Conservation (phyloP, 2,888 invertebrate genomes). For the Tholera decimalis region DNA sequence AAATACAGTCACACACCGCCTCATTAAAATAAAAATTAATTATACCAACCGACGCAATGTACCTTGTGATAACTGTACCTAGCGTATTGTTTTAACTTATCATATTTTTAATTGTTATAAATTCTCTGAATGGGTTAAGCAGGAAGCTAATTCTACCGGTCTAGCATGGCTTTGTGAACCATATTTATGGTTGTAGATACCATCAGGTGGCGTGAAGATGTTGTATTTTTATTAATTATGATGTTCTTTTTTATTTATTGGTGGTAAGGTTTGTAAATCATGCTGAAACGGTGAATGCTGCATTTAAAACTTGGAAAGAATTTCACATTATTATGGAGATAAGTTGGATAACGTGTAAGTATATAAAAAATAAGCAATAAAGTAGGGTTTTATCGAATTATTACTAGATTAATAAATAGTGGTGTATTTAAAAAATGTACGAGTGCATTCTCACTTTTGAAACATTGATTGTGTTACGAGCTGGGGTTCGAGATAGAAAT, state of each 20-base stretch:
- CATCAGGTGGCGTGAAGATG: constrained; percentile 53
- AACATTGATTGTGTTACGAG: not conserved
- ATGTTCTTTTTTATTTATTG: constrained; percentile 45
- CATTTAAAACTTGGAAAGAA: constrained; percentile 1
- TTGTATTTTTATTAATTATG: constrained; percentile 56
- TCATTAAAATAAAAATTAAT: constrained; percentile 53
- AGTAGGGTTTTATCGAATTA: not conserved
- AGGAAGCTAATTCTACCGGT: constrained; percentile 47
- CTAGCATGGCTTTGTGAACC: constrained; percentile 47
- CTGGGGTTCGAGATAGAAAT: too few species aligned
- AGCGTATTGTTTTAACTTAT: constrained; percentile 50
- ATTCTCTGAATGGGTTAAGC: constrained; percentile 44
- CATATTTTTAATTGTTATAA: constrained; percentile 42
- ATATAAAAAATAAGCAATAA: not conserved
- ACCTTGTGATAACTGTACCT: constrained; percentile 31
- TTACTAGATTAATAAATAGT: too few species aligned
- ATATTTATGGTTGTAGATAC: constrained; percentile 60
- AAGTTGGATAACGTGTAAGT: not conserved
- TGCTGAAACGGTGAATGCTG: not conserved
- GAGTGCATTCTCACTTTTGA: not conserved
- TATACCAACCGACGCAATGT: constrained; percentile 20
- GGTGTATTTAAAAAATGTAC: not conserved
- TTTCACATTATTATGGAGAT: constrained; percentile 1
- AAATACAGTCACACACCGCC: constrained; percentile 20
- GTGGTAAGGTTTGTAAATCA: constrained; percentile 20